Evolutionary conservation across 2,797 vertebrate species (phyloP), one percentile per base, ranked within the genome.

Genomic region (Rhabdomys pumilio): DNA sequence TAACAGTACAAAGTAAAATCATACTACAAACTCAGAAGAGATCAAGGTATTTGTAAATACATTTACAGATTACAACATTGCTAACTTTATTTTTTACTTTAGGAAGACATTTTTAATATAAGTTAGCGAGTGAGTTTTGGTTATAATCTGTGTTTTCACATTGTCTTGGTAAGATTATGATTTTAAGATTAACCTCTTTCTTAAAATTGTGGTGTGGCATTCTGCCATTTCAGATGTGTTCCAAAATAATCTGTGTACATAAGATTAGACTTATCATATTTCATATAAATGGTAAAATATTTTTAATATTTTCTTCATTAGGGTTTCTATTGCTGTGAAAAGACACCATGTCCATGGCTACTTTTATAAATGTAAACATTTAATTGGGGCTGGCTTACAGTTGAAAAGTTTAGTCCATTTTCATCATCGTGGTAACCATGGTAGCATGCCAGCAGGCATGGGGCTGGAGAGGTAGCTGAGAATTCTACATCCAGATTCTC

Each of bases 21-120:
- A 59, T 67, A 55, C 34, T 47, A 31, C 6, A 31, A 69, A 22
- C 50, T 57, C 63, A 41, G 14, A 63, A n/a, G 31, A 4, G 17
- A 26, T 20, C 57, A 55, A 63, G 19, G 61, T 29, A 34, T 80
- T 63, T 85, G 15, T 57, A 53, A 83, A 59, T 69, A 44, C 10
- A 17, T 67, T 7, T 79, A 29, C 31, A 80, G 50, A 72, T 59
- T n/a, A 61, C 80, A 38, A 53, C 34, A 80, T 53, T 81, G 34
- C 1, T 91, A 83, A 55, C 12, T 50, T 91, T 82, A 91, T 41
- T 77, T 83, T 57, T 67, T 38, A 38, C 72, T 50, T 90, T 90
- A 79, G 61, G 10, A 79, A 79, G 3, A 47, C 77, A 55, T 47
- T 69, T 77, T 81, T 41, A 20, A 67, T n/a, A 17, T 11, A 2